These are phyloP conservation scores for Setipinna tenuifilis DNA, from an alignment of 2,797 vertebrate species.

Conservation along the genomic window DNA sequence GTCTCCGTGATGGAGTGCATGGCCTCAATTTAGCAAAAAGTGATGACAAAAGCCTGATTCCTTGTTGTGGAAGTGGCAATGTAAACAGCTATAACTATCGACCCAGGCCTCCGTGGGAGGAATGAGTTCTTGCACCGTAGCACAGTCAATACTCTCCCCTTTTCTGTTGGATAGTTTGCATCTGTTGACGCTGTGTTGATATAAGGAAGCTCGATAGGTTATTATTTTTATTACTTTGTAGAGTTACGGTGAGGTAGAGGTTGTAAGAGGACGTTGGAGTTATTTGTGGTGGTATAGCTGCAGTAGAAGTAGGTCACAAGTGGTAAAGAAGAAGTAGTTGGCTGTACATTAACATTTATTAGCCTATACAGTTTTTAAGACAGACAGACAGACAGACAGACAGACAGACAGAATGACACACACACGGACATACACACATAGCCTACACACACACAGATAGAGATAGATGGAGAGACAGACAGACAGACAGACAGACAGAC, in stretches of 20 bases:
- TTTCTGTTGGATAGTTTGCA: background rate
- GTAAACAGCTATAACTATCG: slow-evolving; percentile 11
- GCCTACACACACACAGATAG: too few species aligned
- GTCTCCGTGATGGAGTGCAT: too few species aligned
- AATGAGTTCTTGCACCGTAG: background rate
- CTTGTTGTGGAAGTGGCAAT: background rate
- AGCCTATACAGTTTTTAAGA: too few species aligned
- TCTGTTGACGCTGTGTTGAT: background rate
- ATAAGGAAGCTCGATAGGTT: background rate
- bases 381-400: too few species aligned
- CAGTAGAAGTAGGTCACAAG: too few species aligned
- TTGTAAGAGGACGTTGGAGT: background rate
- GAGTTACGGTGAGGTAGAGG: background rate
- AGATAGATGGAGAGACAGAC: too few species aligned
- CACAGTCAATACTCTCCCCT: background rate
- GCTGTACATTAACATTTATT: too few species aligned
- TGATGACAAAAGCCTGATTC: background rate
- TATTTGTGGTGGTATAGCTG: background rate
- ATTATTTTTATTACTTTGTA: background rate
- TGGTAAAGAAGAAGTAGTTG: too few species aligned
- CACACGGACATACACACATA: too few species aligned
- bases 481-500: too few species aligned
- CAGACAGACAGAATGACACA: too few species aligned
- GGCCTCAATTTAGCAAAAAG: too few species aligned
- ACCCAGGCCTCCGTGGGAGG: background rate